phyloP scores from a whole-genome alignment of 2,888 invertebrate species.

The Atherix ibis region DNA sequence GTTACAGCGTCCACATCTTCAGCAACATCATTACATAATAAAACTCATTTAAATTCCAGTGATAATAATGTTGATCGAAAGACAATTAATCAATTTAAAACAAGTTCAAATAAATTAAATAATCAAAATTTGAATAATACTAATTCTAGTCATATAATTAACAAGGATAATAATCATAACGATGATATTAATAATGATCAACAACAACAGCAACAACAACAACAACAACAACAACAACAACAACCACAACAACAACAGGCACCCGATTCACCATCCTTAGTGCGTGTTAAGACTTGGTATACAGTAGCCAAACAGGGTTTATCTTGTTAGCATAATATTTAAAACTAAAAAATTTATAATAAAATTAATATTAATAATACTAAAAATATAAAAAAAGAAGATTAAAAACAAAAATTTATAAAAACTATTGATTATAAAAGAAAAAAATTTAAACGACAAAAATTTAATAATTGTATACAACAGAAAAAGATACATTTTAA shows the following conservation, averaged over 20 bases:
- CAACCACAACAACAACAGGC: slow-evolving; percentile 16
- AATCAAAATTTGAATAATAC: background rate
- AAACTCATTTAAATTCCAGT: no score
- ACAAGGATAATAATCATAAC: slow-evolving; percentile 11
- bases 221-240: no score
- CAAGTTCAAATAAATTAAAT: background rate
- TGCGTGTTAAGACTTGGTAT: slow-evolving; percentile 32
- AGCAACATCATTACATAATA: slow-evolving; percentile 1
- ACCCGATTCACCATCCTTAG: slow-evolving; percentile 31
- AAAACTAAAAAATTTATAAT: no score
- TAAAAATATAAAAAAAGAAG: background rate
- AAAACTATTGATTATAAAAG: background rate
- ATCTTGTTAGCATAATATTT: slow-evolving; percentile 26
- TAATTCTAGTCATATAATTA: slow-evolving; percentile 9
- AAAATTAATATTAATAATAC: no score
- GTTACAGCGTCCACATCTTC: no score
- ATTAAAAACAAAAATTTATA: no score
- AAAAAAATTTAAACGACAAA: no score
- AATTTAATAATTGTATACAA: no score
- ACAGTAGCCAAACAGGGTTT: slow-evolving; percentile 34
- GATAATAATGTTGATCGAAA: background rate
- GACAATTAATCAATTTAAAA: background rate
- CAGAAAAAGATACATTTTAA: no score
- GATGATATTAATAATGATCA: no score
- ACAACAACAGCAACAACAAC: no score